Percentiles rank a stretch among this genome's conserved stretches.
These are phyloP conservation scores for Anguilla megastoma DNA, from an alignment of 2,797 vertebrate genomes.

Conservation along the genomic window DNA sequence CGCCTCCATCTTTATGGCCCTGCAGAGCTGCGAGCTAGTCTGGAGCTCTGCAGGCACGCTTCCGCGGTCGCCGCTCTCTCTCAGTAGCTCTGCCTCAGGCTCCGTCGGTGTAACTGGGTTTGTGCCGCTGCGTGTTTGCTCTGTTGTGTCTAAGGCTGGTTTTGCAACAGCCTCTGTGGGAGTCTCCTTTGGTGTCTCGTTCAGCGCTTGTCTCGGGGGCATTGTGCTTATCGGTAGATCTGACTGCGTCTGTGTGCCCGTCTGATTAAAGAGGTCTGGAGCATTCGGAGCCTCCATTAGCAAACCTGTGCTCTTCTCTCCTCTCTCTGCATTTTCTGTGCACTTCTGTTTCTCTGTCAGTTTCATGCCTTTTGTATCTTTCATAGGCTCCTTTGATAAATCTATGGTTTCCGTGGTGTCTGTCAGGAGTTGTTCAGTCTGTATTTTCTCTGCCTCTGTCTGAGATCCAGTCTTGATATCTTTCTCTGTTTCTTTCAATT, in stretches of 20 bases:
- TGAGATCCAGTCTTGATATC: constrained; percentile 25
- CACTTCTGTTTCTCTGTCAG: background rate
- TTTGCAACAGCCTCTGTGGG: background rate
- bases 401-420: background rate
- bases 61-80: background rate
- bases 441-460: constrained; percentile 23
- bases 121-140: background rate
- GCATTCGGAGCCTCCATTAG: background rate
- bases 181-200: background rate
- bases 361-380: background rate
- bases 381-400: background rate
- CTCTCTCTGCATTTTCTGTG: background rate
- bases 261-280: background rate
- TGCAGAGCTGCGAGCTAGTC: constrained; percentile 30
- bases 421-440: constrained; percentile 20
- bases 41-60: constrained; percentile 22
- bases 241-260: background rate
- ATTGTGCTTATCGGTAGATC: background rate
- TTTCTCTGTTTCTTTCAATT: constrained; percentile 17
- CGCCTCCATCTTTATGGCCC: constrained; percentile 26
- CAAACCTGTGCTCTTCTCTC: background rate
- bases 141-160: constrained; percentile 9
- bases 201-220: background rate
- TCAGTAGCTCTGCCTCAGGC: background rate
- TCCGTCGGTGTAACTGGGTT: constrained; percentile 20